A percentile compares a stretch with the other conserved stretches of the same genome.
These are phyloP conservation scores for Pseudorasbora parva DNA, from an alignment of 2,113 vertebrate genomes.

Conservation along the genomic window DNA sequence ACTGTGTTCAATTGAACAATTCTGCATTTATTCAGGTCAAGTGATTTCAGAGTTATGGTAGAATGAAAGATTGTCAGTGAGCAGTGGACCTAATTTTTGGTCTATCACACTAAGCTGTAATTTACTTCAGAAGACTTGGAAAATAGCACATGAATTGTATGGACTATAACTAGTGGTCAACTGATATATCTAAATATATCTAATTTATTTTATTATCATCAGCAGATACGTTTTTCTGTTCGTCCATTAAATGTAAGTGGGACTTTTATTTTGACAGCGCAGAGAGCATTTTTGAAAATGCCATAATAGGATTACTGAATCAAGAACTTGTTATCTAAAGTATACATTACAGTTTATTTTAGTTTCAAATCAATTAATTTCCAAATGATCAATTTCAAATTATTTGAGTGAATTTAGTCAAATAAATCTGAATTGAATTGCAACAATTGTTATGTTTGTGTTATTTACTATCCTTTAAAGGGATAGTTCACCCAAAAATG, in stretches of 20 bases:
- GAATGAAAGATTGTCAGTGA: too few relatives aligned
- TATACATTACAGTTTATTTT: not conserved
- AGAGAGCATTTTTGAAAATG: too few relatives aligned
- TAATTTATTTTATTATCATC: too few relatives aligned
- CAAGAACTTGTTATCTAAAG: not conserved
- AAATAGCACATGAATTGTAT: too few relatives aligned
- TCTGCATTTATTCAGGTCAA: not conserved
- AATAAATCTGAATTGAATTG: not conserved
- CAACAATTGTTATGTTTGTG: not conserved
- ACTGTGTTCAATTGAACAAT: not conserved
- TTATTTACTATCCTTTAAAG: conserved; percentile 2
- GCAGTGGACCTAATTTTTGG: too few relatives aligned
- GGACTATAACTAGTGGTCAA: too few relatives aligned
- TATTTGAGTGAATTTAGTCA: not conserved
- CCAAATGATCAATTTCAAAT: not conserved
- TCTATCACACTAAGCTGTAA: too few relatives aligned
- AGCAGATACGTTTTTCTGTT: not conserved
- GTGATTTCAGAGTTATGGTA: not conserved
- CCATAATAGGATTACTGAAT: not conserved
- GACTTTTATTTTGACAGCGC: not conserved
- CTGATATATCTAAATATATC: too few relatives aligned
- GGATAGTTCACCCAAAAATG: too few relatives aligned
- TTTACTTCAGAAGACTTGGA: too few relatives aligned
- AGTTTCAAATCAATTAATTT: not conserved
- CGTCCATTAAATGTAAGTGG: not conserved